Evolutionary conservation across 2,888 invertebrate species (phyloP).

Genomic region (Dugesia japonica): DNA sequence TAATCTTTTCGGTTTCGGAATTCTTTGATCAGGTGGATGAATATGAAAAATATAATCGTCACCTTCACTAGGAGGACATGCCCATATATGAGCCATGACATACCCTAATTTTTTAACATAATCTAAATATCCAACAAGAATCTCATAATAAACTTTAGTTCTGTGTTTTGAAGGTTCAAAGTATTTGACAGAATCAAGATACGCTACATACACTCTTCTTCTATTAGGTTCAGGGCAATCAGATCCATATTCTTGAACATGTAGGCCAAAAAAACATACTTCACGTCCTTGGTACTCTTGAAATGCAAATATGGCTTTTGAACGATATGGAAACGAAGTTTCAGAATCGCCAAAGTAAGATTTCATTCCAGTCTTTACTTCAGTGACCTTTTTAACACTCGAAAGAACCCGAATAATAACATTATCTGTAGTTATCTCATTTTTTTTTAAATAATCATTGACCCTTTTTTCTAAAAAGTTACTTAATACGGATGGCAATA

Average conservation of each 20-base stretch:
- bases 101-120: constrained; percentile 93
- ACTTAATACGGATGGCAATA: constrained; percentile 82
- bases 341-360: constrained; percentile 65
- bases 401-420: constrained; percentile 96
- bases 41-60: constrained; percentile 99
- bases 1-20: constrained; percentile 93
- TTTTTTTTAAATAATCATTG: constrained; percentile 88
- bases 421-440: constrained; percentile 80
- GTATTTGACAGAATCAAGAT: constrained; percentile 96
- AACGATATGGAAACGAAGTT: constrained; percentile 81
- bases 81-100: constrained; percentile 99
- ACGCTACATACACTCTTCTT: constrained; percentile 74
- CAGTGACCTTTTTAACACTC: constrained; percentile 91
- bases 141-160: constrained; percentile 96
- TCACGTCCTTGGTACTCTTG: constrained; percentile 96
- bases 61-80: constrained; percentile 98
- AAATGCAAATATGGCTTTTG: constrained; percentile 96
- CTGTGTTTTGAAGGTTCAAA: constrained; percentile 89
- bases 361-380: constrained; percentile 93
- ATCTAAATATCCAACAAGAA: constrained; percentile 89
- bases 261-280: constrained; percentile 99
- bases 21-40: constrained; percentile 95
- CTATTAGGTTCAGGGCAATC: constrained; percentile 85
- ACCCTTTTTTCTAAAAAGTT: constrained; percentile 91
- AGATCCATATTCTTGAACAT: constrained; percentile 97